Conservation (phyloP, 2,797 vertebrate species). For the Ctenopoma kingsleyae region DNA sequence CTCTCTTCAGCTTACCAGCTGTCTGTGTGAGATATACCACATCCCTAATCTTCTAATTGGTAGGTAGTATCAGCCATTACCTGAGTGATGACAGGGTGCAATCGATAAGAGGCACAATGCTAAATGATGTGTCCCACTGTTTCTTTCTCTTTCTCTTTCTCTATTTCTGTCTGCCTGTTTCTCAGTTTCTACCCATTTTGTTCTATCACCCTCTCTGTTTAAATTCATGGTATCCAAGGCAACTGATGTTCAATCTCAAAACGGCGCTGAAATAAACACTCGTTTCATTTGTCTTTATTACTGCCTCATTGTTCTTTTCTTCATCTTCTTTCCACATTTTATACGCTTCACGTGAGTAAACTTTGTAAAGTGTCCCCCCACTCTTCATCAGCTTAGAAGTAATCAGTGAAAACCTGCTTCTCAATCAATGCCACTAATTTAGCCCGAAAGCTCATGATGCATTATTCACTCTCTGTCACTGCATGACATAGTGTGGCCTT, state of each 20-base stretch:
- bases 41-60: constrained; percentile 77
- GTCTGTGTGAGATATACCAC: constrained; percentile 53
- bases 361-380: constrained; percentile 42
- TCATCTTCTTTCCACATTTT: constrained; percentile 34
- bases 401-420: constrained; percentile 69
- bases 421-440: constrained; percentile 70
- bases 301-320: constrained; percentile 43
- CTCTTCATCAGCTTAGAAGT: constrained; percentile 43
- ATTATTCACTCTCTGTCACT: constrained; percentile 61
- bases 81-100: constrained; percentile 65
- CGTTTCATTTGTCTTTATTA: constrained; percentile 71
- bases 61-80: constrained; percentile 66
- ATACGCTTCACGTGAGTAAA: neutral
- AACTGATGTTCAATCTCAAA: constrained; percentile 56
- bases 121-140: constrained; percentile 64
- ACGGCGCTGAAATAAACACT: constrained; percentile 38
- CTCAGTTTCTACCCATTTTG: constrained; percentile 39
- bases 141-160: constrained; percentile 43
- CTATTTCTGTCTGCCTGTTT: constrained; percentile 42
- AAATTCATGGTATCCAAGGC: constrained; percentile 67
- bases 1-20: constrained; percentile 39
- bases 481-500: constrained; percentile 35
- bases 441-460: constrained; percentile 40
- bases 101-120: constrained; percentile 71
- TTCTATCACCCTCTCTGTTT: constrained; percentile 48